These are phyloP conservation scores for Reinhardtius hippoglossoides DNA, from an alignment of 2,113 vertebrate species.

Conservation along the genomic window DNA sequence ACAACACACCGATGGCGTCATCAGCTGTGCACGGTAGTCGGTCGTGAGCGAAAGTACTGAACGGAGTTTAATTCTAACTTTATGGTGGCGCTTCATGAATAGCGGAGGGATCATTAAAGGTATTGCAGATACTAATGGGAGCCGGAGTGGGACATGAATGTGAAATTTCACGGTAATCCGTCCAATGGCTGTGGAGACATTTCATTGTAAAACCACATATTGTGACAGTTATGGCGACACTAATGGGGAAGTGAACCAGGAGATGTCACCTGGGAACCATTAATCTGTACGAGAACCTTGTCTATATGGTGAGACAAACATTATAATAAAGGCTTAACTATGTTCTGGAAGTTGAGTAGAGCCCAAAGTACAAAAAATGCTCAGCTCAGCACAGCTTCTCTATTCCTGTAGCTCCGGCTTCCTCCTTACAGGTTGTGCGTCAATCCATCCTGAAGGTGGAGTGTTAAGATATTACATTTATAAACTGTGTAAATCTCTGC, in stretches of 20 bases:
- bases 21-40: too few species aligned
- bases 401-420: not conserved
- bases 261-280: not conserved
- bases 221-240: too few species aligned
- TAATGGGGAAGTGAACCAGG: not conserved
- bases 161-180: not conserved
- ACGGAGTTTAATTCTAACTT: not conserved
- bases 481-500: constrained; percentile 27
- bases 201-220: not conserved
- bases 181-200: not conserved
- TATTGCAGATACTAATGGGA: not conserved
- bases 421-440: not conserved
- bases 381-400: constrained; percentile 14
- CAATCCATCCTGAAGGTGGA: constrained; percentile 3
- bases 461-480: constrained; percentile 20
- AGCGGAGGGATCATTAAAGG: too few species aligned
- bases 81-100: not conserved
- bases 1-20: too few species aligned
- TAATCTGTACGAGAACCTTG: not conserved
- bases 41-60: not conserved
- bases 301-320: too few species aligned
- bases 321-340: not conserved
- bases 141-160: not conserved
- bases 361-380: not conserved
- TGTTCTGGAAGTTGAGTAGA: too few species aligned